These are phyloP conservation scores for human DNA, from an alignment of 2,113 vertebrate genomes.

Conservation along the genomic window DNA sequence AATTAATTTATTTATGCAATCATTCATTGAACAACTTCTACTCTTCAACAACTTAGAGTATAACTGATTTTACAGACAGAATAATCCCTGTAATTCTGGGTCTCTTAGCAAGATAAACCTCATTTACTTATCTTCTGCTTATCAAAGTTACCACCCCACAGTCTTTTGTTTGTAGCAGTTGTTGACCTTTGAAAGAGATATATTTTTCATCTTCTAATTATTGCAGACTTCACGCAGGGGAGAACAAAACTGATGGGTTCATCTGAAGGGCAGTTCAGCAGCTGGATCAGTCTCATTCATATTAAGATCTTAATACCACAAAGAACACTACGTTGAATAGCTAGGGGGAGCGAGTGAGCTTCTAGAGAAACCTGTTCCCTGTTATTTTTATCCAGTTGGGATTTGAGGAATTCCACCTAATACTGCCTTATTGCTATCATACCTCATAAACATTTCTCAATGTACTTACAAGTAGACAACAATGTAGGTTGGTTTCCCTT, in stretches of 20 bases:
- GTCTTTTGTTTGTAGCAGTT: background rate
- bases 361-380: background rate
- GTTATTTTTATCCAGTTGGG: background rate
- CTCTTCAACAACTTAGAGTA: background rate
- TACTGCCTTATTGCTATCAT: background rate
- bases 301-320: background rate
- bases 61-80: background rate
- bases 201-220: background rate
- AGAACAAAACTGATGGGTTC: background rate
- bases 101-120: background rate
- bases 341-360: background rate
- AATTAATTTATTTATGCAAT: background rate
- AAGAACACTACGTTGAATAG: background rate
- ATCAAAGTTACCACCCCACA: background rate
- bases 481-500: background rate
- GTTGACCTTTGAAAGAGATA: background rate
- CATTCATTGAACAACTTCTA: background rate
- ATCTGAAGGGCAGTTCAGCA: background rate
- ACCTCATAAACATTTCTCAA: background rate
- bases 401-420: background rate
- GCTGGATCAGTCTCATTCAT: background rate
- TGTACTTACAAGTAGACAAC: background rate
- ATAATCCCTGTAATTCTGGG: background rate
- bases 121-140: background rate
- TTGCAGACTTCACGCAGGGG: background rate